These are phyloP conservation scores for Karalla daura DNA, from an alignment of 2,797 vertebrate species.

Conservation along the genomic window DNA sequence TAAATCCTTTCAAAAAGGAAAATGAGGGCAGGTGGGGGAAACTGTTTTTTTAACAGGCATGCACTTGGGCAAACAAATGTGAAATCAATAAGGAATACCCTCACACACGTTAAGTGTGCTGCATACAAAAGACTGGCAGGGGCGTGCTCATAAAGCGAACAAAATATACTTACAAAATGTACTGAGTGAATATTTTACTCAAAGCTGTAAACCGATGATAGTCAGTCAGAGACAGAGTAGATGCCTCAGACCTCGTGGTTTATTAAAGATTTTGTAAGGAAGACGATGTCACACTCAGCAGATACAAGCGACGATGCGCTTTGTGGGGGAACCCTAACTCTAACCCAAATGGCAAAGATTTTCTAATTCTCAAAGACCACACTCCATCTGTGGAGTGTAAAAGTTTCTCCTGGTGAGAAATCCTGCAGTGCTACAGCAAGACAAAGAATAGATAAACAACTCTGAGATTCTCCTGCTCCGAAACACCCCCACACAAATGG, in stretches of 20 bases:
- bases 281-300: slow-evolving; percentile 7
- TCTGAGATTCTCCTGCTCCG: background rate
- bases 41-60: slow-evolving; percentile 40
- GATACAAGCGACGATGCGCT: slow-evolving; percentile 4
- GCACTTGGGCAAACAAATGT: slow-evolving; percentile 67
- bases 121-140: slow-evolving; percentile 41
- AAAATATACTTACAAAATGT: slow-evolving; percentile 38
- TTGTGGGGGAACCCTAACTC: no score
- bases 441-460: background rate
- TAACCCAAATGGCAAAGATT: slow-evolving; percentile 2
- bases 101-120: slow-evolving; percentile 41
- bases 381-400: background rate
- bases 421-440: background rate
- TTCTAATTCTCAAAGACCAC: slow-evolving; percentile 3
- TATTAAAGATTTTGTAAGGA: slow-evolving; percentile 19
- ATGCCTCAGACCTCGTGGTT: slow-evolving; percentile 18
- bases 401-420: background rate
- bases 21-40: slow-evolving; percentile 20
- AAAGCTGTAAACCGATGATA: slow-evolving; percentile 32
- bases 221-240: background rate
- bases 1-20: slow-evolving; percentile 58
- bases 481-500: background rate
- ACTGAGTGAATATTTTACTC: slow-evolving; percentile 51
- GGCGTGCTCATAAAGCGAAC: slow-evolving; percentile 23
- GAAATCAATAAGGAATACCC: slow-evolving; percentile 64